A percentile compares a stretch with the other conserved stretches of the same genome.
Conservation (phyloP, 2,888 invertebrate species). For the Dryococelus australis region DNA sequence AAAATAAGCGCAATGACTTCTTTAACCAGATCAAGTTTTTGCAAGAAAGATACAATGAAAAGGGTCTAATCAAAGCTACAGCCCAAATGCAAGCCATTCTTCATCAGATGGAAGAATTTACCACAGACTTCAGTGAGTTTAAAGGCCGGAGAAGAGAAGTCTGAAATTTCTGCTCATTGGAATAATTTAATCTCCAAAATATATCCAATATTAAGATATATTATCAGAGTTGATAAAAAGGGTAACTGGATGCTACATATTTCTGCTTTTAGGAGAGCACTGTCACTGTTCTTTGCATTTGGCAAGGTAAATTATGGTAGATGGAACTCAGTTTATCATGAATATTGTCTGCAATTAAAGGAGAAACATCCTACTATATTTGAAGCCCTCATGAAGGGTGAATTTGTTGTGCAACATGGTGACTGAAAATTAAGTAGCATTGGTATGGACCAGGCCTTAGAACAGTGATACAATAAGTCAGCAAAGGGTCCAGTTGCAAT, state of each 20-base stretch:
- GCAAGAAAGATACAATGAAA: no score
- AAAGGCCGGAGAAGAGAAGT: neutral
- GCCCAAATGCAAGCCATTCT: neutral
- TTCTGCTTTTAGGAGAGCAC: constrained; percentile 1
- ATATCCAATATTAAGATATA: neutral
- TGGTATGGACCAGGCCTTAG: neutral
- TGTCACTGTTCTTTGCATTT: neutral
- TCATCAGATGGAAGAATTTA: neutral
- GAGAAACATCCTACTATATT: neutral
- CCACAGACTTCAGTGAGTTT: neutral
- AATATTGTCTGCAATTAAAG: neutral
- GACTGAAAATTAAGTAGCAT: neutral
- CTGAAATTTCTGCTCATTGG: neutral
- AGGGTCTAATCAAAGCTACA: no score
- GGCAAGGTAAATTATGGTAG: neutral
- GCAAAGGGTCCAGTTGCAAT: neutral
- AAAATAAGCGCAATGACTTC: neutral
- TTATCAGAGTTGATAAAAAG: constrained; percentile 4
- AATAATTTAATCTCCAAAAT: neutral
- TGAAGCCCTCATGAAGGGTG: constrained; percentile 8
- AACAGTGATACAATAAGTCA: neutral
- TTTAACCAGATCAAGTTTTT: neutral
- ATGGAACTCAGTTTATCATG: neutral
- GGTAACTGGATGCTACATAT: neutral
- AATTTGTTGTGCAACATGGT: neutral